Base-by-base conservation (phyloP, 2,113 vertebrate species). In the Leucosticte australis region DNA sequence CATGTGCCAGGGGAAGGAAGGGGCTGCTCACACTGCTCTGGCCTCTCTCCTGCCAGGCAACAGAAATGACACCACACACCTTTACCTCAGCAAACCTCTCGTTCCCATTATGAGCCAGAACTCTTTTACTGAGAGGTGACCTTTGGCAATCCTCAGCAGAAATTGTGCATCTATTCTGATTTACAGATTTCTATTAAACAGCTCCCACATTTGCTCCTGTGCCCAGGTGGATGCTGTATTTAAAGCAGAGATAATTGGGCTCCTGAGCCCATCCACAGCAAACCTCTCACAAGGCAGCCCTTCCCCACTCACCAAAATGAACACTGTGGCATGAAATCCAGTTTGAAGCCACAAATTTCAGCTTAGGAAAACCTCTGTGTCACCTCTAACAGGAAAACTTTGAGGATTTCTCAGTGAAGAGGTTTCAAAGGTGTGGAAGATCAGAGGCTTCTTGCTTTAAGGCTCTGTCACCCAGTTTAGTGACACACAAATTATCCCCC, bases 281-380 rank as follows among this genome's bases (percentile, higher is more conserved):
- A 87, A 79, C 23, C 50, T 52, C 59, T 28, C 22, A 52, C 0
- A 1, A 92, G 68, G 47, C 78, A 90, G 63, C 33, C 50, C 59
- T 41, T 81, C 84, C 63, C 30, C 65, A 37, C n/a, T 10, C 44
- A 64, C 74, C 71, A 59, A 80, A 90, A 55, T 35, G 83, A 84
- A 50, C 2, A 2, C 0, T 30, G 55, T 24, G 39, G 60, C 41
- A 22, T 5, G 15, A 83, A 90, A 50, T 4, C 42, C 1, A 17
- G 21, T 9, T 11, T 63, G 59, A 59, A 89, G 37, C 33, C 13
- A 33, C 30, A 41, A 55, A 9, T 13, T 57, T 85, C 19, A 55
- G 47, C 39, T 78, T 7, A 11, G 0, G 14, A 80, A 31, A 85
- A 60, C 19, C 75, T 6, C 11, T 1, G 39, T 15, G n/a, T 10